Evolutionary conservation across 2,888 invertebrate species (phyloP).

Genomic region (Sylvicola fuscatus): DNA sequence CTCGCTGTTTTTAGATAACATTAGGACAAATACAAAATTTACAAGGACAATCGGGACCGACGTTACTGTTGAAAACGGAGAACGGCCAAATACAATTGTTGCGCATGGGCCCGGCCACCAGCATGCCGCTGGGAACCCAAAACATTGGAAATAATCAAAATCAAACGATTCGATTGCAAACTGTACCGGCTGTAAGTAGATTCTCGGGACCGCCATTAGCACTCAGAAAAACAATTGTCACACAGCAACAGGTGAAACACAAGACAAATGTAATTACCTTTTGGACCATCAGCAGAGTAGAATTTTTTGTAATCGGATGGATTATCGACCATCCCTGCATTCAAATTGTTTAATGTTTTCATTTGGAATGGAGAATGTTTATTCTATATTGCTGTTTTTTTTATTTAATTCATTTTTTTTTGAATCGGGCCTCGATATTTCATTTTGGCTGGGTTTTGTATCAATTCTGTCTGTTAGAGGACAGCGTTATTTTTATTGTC

Average conservation of each 20-base stretch:
- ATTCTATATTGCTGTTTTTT: no score
- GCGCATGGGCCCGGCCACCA: slow-evolving; percentile 65
- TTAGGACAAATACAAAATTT: slow-evolving; percentile 71
- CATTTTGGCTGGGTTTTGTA: no score
- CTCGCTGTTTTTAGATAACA: slow-evolving; percentile 45
- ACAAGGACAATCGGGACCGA: slow-evolving; percentile 66
- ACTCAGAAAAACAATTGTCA: slow-evolving; percentile 35
- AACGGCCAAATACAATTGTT: slow-evolving; percentile 89
- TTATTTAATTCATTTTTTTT: no score
- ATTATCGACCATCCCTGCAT: neutral
- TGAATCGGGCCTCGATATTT: no score
- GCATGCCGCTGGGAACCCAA: slow-evolving; percentile 28
- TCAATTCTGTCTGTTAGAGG: no score
- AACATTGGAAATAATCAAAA: slow-evolving; percentile 28
- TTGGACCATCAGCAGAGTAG: no score
- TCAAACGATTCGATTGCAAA: slow-evolving; percentile 66
- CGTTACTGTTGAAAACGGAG: slow-evolving; percentile 85
- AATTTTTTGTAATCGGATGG: no score
- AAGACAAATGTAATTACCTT: slow-evolving; percentile 20
- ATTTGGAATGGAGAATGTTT: no score
- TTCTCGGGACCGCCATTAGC: slow-evolving; percentile 39
- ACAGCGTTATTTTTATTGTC: no score
- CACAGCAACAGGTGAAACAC: slow-evolving; percentile 24
- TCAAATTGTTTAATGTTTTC: no score
- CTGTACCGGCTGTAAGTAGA: slow-evolving; percentile 74